Conservation (phyloP, 2,113 vertebrate genomes). For the Fregetta grallaria region DNA sequence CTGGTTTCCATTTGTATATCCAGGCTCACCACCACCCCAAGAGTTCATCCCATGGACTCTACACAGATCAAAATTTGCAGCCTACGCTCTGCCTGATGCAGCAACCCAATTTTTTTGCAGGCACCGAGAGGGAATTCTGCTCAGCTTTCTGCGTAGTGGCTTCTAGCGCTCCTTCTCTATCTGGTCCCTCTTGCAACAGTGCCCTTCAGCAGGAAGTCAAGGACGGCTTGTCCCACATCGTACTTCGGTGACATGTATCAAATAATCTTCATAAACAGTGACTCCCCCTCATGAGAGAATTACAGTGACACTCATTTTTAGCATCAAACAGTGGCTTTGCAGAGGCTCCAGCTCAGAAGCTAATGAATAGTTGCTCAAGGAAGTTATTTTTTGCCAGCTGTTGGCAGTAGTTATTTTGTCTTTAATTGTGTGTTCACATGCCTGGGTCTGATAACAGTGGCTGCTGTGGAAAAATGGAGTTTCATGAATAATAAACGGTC, state of each 20-base stretch:
- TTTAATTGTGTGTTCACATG: conserved; percentile 6
- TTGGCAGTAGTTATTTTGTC: conserved; percentile 25
- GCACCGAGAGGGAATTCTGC: background rate
- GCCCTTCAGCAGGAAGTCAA: background rate
- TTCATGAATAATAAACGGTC: conserved; percentile 1
- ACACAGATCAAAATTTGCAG: background rate
- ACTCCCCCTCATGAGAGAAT: background rate
- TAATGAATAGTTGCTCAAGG: background rate
- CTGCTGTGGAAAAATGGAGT: background rate
- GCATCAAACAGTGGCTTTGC: background rate
- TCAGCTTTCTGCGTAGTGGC: background rate
- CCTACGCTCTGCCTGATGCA: background rate
- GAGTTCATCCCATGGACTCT: background rate
- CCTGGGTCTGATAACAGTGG: background rate
- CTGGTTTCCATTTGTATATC: background rate
- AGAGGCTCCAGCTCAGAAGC: background rate
- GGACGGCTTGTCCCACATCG: background rate
- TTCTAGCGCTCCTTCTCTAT: background rate
- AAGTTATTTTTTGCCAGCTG: conserved; percentile 14
- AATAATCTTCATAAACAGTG: background rate
- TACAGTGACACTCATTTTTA: background rate
- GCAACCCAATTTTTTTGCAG: background rate
- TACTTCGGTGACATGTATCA: background rate
- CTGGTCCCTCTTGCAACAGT: background rate
- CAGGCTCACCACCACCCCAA: background rate